phyloP scores from a whole-genome alignment of 2,888 invertebrate species.

The Macrophya annulata region DNA sequence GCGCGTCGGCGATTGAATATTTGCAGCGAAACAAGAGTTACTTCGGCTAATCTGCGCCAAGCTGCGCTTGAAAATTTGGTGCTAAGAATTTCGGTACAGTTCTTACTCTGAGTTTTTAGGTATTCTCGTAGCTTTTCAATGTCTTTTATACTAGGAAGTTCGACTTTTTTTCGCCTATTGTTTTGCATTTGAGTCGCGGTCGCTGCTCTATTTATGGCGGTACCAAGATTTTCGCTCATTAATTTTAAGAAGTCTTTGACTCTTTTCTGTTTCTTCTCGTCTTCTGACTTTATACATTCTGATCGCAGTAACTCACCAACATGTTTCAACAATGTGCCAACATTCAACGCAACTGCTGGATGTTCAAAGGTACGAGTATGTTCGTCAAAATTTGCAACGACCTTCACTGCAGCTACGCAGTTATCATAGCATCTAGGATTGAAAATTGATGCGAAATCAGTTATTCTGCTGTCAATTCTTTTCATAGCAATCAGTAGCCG shows the following conservation, averaged over 20 bases:
- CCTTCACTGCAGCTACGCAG: conserved; percentile 46
- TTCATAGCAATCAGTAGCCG: conserved; percentile 56
- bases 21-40: conserved; percentile 48
- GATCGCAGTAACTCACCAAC: conserved; percentile 47
- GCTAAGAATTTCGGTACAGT: not conserved
- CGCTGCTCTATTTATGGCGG: conserved; percentile 61
- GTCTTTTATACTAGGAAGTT: conserved; percentile 55
- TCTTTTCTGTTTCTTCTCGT: conserved; percentile 46
- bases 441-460: conserved; percentile 56
- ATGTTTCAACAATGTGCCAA: conserved; percentile 58
- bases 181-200: conserved; percentile 59
- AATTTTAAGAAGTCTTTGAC: conserved; percentile 59
- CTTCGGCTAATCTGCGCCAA: conserved; percentile 49
- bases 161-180: conserved; percentile 56
- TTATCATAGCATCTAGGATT: conserved; percentile 58
- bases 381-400: conserved; percentile 54
- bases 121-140: conserved; percentile 51
- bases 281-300: conserved; percentile 55
- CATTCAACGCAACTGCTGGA: conserved; percentile 57
- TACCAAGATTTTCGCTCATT: conserved; percentile 54
- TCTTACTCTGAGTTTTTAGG: conserved; percentile 29
- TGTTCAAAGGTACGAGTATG: conserved; percentile 39
- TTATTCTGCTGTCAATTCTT: conserved; percentile 42
- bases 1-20: conserved; percentile 58
- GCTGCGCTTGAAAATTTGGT: conserved; percentile 19